phyloP scores from a whole-genome alignment of 2,888 invertebrate species.

The Horisme vitalbata region DNA sequence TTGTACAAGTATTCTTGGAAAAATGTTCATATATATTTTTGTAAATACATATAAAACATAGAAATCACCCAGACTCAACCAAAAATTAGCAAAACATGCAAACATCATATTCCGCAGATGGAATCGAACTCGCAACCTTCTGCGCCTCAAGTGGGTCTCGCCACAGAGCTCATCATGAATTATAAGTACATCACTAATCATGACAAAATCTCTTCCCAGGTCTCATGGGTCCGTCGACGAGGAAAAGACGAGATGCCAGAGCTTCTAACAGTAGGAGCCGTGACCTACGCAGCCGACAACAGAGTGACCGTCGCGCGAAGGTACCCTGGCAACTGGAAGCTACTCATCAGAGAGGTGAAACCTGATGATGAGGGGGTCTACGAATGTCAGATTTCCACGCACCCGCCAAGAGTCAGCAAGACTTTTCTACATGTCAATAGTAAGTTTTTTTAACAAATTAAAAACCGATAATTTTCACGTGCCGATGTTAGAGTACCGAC shows the following conservation, averaged over 20 bases:
- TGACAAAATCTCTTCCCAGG: no score
- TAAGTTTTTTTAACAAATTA: constrained; percentile 60
- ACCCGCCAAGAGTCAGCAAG: constrained; percentile 87
- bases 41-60: no score
- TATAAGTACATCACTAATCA: no score
- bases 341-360: constrained; percentile 85
- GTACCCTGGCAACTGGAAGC: constrained; percentile 85
- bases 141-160: no score
- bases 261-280: constrained; percentile 86
- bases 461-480: no score
- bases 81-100: no score
- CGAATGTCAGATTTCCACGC: constrained; percentile 88
- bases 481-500: no score
- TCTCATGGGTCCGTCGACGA: constrained; percentile 88
- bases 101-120: no score
- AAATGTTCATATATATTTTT: not conserved
- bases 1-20: not conserved
- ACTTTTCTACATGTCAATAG: constrained; percentile 86
- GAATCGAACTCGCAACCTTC: no score
- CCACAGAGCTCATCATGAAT: no score
- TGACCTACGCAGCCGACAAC: constrained; percentile 87
- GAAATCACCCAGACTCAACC: no score
- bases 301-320: constrained; percentile 85
- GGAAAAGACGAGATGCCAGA: constrained; percentile 84
- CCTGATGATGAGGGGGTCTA: constrained; percentile 87